Base-by-base conservation (phyloP, 2,797 vertebrate species). In the Gadopsis marmoratus region DNA sequence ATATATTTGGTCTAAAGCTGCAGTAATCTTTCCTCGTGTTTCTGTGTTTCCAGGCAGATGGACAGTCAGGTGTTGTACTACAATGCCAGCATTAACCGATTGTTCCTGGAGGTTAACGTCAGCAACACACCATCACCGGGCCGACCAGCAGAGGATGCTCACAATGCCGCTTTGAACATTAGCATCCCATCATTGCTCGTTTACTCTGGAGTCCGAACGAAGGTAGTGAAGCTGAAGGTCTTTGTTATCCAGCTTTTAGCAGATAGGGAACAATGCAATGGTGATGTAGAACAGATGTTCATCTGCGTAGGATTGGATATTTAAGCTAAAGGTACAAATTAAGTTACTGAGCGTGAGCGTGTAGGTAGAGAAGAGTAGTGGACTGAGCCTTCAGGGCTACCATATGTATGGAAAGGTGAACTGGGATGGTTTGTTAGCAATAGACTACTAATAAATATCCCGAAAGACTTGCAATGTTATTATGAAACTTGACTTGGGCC, bases 61-160 rank as follows among this genome's bases (percentile, higher is more conserved):
- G 68, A 58, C 17, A 14, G 1, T 10, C 91, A 87, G 54, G 35
- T 91, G 31, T 61, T 91, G 41, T 11, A 43, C 35, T 90, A 83
- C 54, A 33, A 71, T 14, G 21, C 14, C 61, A 71, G n/a, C 8
- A 33, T 87, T 3, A 74, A 54, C 23, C 64, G 60, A 16, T 12
- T 93, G 37, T 31, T 86, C 12, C 71, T 93, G 67, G 79, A 89
- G 66, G 82, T 92, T 0, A 84, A 88, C 0, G 4, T 92, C 54
- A 91, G 75, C 76, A 93, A 93, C 76, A 64, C 33, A 0, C 69
- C 77, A 0, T 86, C 81, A 5, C 61, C 7, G 0, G 74, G 45
- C 1, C 81, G 35, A 66, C 77, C 33, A 0, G 91, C 89, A 26
- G 92, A 93, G 47, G 93, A 93, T 0, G 93, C 93, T 69, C 90